phyloP scores from a whole-genome alignment of 2,113 vertebrate genomes.

The Balaeniceps rex region DNA sequence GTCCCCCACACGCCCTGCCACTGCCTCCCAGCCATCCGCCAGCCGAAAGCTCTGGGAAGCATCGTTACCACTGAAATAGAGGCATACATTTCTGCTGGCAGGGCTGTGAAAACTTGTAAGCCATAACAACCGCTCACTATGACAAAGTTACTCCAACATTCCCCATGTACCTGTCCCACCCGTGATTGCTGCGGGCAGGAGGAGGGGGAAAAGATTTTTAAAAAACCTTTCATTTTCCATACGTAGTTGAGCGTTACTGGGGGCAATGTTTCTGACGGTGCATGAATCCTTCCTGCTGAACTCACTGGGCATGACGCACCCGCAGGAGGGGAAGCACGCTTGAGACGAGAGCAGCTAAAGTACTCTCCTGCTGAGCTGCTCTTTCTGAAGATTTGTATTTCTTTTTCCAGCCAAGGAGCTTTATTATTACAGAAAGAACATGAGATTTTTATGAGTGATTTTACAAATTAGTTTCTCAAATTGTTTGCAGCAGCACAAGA shows the following conservation, averaged over 20 bases:
- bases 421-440: conserved; percentile 14
- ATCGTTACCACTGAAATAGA: background rate
- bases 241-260: background rate
- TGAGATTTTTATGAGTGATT: conserved; percentile 34
- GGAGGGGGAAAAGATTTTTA: background rate
- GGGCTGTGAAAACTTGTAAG: background rate
- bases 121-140: background rate
- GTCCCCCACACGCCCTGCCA: conserved; percentile 49
- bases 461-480: conserved; percentile 51
- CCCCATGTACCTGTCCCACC: background rate
- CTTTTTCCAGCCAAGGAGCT: background rate
- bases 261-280: background rate
- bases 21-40: conserved; percentile 34
- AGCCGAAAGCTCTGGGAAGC: conserved; percentile 11
- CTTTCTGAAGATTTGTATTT: background rate
- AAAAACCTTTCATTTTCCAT: background rate
- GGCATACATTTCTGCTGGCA: conserved; percentile 6
- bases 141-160: background rate
- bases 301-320: background rate
- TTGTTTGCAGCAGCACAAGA: conserved; percentile 16
- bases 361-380: background rate
- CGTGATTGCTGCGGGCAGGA: background rate
- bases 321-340: background rate
- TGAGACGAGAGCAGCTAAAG: background rate
- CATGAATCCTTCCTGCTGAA: background rate